Conservation (phyloP, 2,888 invertebrate genomes). For the Drosophila macrospina region DNA sequence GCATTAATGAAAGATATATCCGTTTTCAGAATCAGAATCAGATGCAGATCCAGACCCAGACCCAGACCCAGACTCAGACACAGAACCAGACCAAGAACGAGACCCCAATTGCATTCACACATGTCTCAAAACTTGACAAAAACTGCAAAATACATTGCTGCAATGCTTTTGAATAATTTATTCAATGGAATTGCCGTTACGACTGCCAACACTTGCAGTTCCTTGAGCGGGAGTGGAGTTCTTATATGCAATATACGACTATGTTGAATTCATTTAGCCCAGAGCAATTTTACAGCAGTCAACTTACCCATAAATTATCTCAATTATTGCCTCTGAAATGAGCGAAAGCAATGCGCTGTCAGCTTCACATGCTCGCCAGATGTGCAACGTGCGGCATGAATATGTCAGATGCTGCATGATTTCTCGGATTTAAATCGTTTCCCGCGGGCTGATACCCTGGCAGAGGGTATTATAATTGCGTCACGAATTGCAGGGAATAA, state of each 20-base stretch:
- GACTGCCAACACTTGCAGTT: constrained; percentile 26
- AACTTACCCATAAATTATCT: constrained; percentile 41
- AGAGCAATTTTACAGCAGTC: constrained; percentile 25
- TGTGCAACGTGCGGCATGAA: constrained; percentile 40
- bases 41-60: background rate
- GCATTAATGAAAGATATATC: constrained; percentile 23
- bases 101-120: constrained; percentile 26
- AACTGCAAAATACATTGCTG: constrained; percentile 17
- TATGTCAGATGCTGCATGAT: constrained; percentile 34
- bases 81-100: constrained; percentile 4
- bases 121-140: constrained; percentile 19
- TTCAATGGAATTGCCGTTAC: constrained; percentile 31
- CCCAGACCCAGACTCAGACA: background rate
- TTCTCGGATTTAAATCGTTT: constrained; percentile 27
- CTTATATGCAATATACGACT: no score
- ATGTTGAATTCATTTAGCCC: background rate
- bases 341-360: constrained; percentile 13
- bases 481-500: background rate
- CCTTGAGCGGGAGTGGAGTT: constrained; percentile 22
- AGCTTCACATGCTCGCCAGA: constrained; percentile 46
- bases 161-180: constrained; percentile 35
- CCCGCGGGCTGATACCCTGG: constrained; percentile 20
- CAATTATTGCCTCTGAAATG: constrained; percentile 34
- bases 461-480: constrained; percentile 3
- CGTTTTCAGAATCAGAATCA: background rate